Evolutionary conservation across 2,888 invertebrate species (phyloP), one percentile per base, ranked within the genome.

Genomic region (Campaea margaritaria): DNA sequence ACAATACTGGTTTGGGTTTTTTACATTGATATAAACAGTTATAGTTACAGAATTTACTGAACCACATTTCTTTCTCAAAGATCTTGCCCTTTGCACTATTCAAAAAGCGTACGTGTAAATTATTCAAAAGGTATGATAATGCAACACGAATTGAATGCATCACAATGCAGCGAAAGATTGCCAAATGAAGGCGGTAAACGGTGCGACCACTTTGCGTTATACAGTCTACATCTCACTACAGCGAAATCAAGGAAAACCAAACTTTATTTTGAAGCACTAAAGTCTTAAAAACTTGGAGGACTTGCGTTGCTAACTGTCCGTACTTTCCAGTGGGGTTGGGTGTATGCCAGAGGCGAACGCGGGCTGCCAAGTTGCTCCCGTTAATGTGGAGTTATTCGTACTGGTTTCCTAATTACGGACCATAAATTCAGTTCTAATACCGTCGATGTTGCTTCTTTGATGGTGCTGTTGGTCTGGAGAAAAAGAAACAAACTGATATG

Each of bases 101-200:
- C 56, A 60, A 62, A 68, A 64, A 55, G 55, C 61, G 59, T 68
- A 68, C 68, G 61, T 66, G 62, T 67, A 76, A 72, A 75, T 73
- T 74, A 72, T 76, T 76, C 74, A 77, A 73, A 78, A 72, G 70
- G 73, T 67, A 72, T 74, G 69, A 74, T 72, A 73, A 70, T 76
- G 75, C 71, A 73, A 76, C 74, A 79, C 74, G 76, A 79, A 80
- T 81, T 76, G 81, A 82, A 78, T 76, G 75, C 75, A 82, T 83
- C 80, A 84, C 67, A 75, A 81, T 85, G 81, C 82, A 79, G 73
- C 75, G 81, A 84, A 82, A 83, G 86, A 83, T 82, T 86, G 86
- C 84, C 87, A 86, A 87, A 84, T 85, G 84, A 81, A 77, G 77
- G 75, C 73, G 82, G 86, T 86, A 83, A 86, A 79, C 82, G 82